Evolutionary conservation across 2,113 vertebrate genomes (phyloP).

Genomic region (Megaptera novaeangliae): DNA sequence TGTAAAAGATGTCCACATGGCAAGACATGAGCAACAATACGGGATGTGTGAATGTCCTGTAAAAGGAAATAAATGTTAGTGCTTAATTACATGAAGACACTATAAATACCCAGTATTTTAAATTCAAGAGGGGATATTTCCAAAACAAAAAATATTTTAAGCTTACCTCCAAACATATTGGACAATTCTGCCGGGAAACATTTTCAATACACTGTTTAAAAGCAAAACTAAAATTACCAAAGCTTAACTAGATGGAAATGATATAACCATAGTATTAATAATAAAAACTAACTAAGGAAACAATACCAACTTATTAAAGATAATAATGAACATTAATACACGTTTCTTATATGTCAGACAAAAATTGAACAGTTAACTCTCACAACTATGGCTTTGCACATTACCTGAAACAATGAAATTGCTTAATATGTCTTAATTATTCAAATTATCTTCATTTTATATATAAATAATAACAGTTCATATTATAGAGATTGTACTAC

Average conservation of each 20-base stretch:
- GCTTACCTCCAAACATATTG: constrained; percentile 95
- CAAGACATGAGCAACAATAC: constrained; percentile 91
- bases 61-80: neutral
- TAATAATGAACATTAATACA: neutral
- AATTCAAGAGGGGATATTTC: neutral
- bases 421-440: neutral
- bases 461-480: neutral
- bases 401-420: constrained; percentile 17
- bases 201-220: constrained; percentile 93
- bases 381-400: neutral
- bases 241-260: neutral
- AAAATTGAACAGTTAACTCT: neutral
- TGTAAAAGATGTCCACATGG: constrained; percentile 95
- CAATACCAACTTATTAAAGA: neutral
- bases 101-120: neutral
- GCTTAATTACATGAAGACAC: neutral
- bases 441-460: constrained; percentile 15
- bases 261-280: neutral
- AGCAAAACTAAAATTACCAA: constrained; percentile 46
- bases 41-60: constrained; percentile 96
- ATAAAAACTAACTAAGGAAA: constrained; percentile 12
- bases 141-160: neutral
- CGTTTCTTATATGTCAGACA: neutral
- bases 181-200: constrained; percentile 95
- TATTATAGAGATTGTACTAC: neutral